phyloP scores from a whole-genome alignment of 2,888 invertebrate genomes.

The Griposia aprilina region DNA sequence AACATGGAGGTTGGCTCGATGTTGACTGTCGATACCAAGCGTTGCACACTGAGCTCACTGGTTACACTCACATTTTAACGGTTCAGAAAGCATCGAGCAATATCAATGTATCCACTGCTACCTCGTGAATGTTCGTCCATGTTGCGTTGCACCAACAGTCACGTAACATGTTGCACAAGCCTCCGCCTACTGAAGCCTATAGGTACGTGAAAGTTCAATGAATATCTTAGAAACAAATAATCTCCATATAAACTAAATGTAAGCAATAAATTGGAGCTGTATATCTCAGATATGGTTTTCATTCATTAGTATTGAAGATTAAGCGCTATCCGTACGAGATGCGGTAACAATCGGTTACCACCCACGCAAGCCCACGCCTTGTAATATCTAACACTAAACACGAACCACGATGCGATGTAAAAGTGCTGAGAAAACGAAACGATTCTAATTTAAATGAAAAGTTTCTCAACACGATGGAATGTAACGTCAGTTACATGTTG shows the following conservation, averaged over 20 bases:
- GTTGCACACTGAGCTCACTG: not conserved
- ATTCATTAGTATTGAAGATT: slow-evolving; percentile 43
- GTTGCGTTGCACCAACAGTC: not conserved
- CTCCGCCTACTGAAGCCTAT: not conserved
- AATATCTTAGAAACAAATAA: slow-evolving; percentile 26
- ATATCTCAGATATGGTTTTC: slow-evolving; percentile 42
- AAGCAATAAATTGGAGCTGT: slow-evolving; percentile 29
- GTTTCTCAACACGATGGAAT: not conserved
- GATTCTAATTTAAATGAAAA: not conserved
- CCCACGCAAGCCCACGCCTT: slow-evolving; percentile 35
- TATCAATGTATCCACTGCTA: not conserved
- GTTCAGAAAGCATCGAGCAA: not conserved
- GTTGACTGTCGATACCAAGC: not conserved
- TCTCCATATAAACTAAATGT: slow-evolving; percentile 29
- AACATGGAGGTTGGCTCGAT: not conserved
- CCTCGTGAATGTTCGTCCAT: not conserved
- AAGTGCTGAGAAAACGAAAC: not conserved
- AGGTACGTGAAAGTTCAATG: slow-evolving; percentile 22
- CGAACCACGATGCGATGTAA: not conserved
- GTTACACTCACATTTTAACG: not conserved
- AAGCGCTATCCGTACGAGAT: slow-evolving; percentile 22
- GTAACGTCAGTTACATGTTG: slow-evolving; percentile 15
- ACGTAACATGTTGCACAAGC: not conserved
- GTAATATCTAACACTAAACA: not conserved
- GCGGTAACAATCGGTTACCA: slow-evolving; percentile 20